Base-by-base conservation (phyloP, 1,140 invertebrate species). In the Maniola jurtina region DNA sequence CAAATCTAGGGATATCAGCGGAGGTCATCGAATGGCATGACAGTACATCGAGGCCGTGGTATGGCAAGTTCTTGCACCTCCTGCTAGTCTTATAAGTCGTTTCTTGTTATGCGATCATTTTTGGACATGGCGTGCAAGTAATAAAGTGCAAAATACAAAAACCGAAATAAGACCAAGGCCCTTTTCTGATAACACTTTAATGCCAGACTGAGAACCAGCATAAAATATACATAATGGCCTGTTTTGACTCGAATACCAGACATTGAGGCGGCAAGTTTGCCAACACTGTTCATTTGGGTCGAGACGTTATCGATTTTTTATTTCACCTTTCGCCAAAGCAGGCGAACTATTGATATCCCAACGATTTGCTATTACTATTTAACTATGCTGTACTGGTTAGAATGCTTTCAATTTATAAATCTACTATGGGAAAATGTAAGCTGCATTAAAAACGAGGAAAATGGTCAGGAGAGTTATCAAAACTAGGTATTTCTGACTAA, bases 281-380 rank as follows among this genome's bases (percentile, higher is more conserved):
- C 35, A 35, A 55, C 57, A 59, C 14, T 65, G 63, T 64, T 64
- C 61, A 68, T 68, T 68, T 68, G 57, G 66, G 66, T 68, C 66
- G 66, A 68, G 66, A 64, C 61, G 36, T 59, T 68, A 68, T 68
- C 60, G 66, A 68, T 68, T 55, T 64, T 54, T 55, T 62, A 62
- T 68, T 63, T 52, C 57, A 58, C 60, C 42, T 55, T 65, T 58
- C 40, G 16, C 14, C 14, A 50, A 48, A 36, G 11, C 54, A 2
- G 34, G 42, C 57, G 33, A 38, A 15, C 16, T 10, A 60, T 42
- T 60, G 40, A 47, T 60, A 60, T 59, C 10, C 38, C 42, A 45
- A 33, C 16, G 40, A 15, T 47, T 60, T 42, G 8, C 40, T 16
- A 50, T 50, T 50, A 50, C 48, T 50, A 16, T 7, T 16, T 16